These are phyloP conservation scores for Gymnogyps californianus DNA, from an alignment of 2,113 vertebrate species.

Conservation along the genomic window DNA sequence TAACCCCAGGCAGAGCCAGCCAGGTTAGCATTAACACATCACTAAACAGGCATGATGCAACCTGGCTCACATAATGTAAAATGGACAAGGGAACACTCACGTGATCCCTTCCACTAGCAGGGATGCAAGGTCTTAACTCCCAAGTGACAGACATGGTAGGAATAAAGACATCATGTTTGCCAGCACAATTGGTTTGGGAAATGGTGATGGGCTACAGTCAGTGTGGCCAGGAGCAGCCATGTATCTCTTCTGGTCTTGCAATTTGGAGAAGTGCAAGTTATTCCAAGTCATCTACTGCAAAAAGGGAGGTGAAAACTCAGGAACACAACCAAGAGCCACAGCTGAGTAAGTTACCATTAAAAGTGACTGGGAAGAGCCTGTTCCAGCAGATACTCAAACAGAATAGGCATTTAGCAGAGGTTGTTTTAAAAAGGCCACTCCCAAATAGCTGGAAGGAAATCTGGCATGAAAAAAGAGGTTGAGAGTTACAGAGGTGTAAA, in stretches of 20 bases:
- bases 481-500: not conserved
- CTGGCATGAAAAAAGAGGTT: not conserved
- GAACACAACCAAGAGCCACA: not conserved
- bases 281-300: not conserved
- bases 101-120: not conserved
- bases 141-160: not conserved
- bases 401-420: not conserved
- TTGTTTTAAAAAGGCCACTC: not conserved
- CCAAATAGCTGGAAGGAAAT: not conserved
- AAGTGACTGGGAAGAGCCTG: not conserved
- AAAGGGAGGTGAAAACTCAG: not conserved
- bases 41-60: not conserved
- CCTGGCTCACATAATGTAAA: not conserved
- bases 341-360: not conserved
- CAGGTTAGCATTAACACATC: not conserved
- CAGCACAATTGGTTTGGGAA: not conserved
- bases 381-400: not conserved
- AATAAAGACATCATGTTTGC: not conserved
- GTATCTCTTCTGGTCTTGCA: not conserved
- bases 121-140: not conserved
- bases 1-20: not conserved
- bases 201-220: not conserved
- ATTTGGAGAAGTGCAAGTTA: not conserved
- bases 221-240: not conserved
- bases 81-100: not conserved